Conservation (phyloP, 2,888 invertebrate genomes). For the Habroteleia sp. region DNA sequence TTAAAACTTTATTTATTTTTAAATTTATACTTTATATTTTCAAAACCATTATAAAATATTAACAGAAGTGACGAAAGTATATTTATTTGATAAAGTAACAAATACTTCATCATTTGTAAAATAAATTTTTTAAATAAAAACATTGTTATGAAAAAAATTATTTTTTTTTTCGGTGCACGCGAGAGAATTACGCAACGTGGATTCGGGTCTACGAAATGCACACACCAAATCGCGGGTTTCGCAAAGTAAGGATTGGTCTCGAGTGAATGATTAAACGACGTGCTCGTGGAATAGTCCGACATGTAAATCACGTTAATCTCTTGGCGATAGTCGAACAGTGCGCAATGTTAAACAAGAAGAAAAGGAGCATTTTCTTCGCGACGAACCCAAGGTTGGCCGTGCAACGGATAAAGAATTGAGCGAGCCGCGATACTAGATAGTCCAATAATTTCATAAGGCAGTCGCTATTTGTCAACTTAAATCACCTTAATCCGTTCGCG, state of each 20-base stretch:
- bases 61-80: no score
- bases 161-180: no score
- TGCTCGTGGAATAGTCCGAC: slow-evolving; percentile 61
- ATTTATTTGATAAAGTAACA: no score
- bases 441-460: slow-evolving; percentile 75
- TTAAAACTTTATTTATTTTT: no score
- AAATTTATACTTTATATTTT: no score
- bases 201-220: neutral
- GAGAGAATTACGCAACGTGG: slow-evolving; percentile 1
- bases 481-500: slow-evolving; percentile 74
- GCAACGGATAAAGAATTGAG: slow-evolving; percentile 59
- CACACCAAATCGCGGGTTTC: slow-evolving; percentile 33
- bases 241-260: slow-evolving; percentile 25
- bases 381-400: slow-evolving; percentile 59
- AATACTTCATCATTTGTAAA: no score
- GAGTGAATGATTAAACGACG: slow-evolving; percentile 63
- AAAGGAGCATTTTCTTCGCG: slow-evolving; percentile 53
- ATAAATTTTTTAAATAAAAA: no score
- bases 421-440: slow-evolving; percentile 66
- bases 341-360: slow-evolving; percentile 61
- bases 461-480: slow-evolving; percentile 75
- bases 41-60: no score
- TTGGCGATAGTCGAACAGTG: slow-evolving; percentile 66
- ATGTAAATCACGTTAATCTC: slow-evolving; percentile 70
- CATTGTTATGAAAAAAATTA: no score